Conservation (phyloP, 2,888 invertebrate genomes). For the Campoplex nolae region DNA sequence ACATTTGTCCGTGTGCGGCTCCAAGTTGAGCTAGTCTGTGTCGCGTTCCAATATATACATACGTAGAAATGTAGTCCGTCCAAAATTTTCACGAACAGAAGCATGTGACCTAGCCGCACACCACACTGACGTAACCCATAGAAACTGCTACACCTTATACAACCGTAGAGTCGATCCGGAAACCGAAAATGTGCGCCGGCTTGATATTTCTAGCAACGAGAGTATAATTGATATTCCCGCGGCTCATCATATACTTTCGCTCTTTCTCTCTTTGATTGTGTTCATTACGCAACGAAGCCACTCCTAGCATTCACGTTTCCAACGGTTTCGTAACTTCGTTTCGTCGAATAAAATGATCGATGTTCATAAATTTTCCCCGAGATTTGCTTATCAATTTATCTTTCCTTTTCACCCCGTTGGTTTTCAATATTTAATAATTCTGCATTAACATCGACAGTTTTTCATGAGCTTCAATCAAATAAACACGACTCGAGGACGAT, state of each 20-base stretch:
- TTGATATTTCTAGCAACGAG: slow-evolving; percentile 5
- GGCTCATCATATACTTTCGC: neutral
- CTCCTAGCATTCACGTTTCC: neutral
- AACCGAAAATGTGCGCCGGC: slow-evolving; percentile 25
- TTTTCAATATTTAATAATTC: neutral
- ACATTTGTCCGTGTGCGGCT: neutral
- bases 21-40: neutral
- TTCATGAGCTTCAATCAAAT: neutral
- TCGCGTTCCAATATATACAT: slow-evolving; percentile 6
- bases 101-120: neutral
- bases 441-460: neutral
- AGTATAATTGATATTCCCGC: slow-evolving; percentile 31
- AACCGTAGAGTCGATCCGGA: slow-evolving; percentile 17
- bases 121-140: neutral
- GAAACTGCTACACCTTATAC: neutral
- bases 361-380: slow-evolving; percentile 25
- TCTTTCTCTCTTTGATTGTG: neutral
- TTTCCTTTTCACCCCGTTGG: neutral
- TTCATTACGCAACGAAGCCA: neutral
- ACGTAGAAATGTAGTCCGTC: neutral
- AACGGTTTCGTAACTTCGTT: slow-evolving; percentile 9
- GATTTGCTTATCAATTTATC: slow-evolving; percentile 8
- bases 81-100: neutral
- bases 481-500: neutral
- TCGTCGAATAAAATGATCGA: slow-evolving; percentile 19